A percentile compares a stretch with the other conserved stretches of the same genome.
phyloP scores from a whole-genome alignment of 2,797 vertebrate species.

The Allobates femoralis region DNA sequence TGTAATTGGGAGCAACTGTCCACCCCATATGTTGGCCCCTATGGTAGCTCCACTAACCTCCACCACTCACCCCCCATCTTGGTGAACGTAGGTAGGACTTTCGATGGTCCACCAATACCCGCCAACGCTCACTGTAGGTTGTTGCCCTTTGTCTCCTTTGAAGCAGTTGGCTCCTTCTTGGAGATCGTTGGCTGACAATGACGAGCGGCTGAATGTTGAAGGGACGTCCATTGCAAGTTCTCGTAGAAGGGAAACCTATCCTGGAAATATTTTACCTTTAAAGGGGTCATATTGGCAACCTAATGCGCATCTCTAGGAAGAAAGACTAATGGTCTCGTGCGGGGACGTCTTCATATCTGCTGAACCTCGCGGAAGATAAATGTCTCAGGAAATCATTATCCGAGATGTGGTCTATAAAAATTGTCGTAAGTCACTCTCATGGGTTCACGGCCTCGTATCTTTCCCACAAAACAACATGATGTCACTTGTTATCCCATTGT shows the following conservation, averaged over 20 bases:
- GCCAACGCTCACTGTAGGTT: too few species aligned
- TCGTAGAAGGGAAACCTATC: background rate
- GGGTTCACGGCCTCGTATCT: background rate
- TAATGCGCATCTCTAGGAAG: background rate
- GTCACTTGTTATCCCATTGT: slow-evolving; percentile 50
- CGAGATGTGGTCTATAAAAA: slow-evolving; percentile 44
- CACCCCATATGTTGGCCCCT: too few species aligned
- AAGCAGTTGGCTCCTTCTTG: too few species aligned
- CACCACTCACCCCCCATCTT: too few species aligned
- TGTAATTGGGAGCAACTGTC: too few species aligned
- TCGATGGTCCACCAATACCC: too few species aligned
- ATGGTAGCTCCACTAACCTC: too few species aligned
- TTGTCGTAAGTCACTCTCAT: slow-evolving; percentile 33
- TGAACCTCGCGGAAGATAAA: slow-evolving; percentile 46
- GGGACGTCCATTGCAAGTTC: too few species aligned
- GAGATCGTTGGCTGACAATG: too few species aligned
- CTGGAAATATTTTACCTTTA: background rate
- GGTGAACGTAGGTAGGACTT: too few species aligned
- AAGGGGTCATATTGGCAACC: slow-evolving; percentile 29
- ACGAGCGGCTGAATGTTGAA: too few species aligned
- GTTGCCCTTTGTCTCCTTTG: too few species aligned
- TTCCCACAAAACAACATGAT: background rate
- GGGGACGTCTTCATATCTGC: slow-evolving; percentile 28
- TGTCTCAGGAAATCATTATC: slow-evolving; percentile 27
- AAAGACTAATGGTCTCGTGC: background rate